Evolutionary conservation across 2,888 invertebrate species (phyloP).

Genomic region (Melieria picta): DNA sequence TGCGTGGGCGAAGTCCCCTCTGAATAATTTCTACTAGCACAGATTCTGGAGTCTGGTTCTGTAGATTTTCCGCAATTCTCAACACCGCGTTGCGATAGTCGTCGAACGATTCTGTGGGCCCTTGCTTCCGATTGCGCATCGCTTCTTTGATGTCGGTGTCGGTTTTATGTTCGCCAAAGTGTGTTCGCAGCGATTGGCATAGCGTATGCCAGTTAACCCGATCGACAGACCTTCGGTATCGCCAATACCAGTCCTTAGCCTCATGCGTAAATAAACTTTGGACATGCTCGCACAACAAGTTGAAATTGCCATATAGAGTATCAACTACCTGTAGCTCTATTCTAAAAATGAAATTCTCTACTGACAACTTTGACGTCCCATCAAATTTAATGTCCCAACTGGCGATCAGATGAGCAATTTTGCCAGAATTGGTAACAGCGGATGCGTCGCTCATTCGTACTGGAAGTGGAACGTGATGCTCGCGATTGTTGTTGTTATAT

Average conservation of each 20-base stretch:
- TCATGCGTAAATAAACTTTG: slow-evolving; percentile 7
- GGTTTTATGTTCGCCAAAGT: slow-evolving; percentile 10
- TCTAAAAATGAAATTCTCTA: slow-evolving; percentile 1
- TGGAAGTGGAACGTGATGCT: neutral
- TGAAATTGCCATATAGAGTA: slow-evolving; percentile 1
- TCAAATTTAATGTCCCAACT: slow-evolving; percentile 14
- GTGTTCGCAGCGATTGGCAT: slow-evolving; percentile 17
- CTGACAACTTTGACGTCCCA: neutral
- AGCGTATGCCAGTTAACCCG: slow-evolving; percentile 16
- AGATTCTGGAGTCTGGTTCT: too few relatives aligned
- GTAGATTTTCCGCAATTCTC: slow-evolving; percentile 9
- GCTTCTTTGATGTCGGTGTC: slow-evolving; percentile 15
- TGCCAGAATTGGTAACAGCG: neutral
- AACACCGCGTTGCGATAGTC: slow-evolving; percentile 11
- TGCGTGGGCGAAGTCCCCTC: slow-evolving; percentile 1
- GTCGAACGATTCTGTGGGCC: slow-evolving; percentile 16
- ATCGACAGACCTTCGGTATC: slow-evolving; percentile 7
- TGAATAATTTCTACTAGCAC: too few relatives aligned
- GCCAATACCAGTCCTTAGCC: slow-evolving; percentile 26
- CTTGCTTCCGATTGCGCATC: slow-evolving; percentile 10
- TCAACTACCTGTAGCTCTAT: neutral
- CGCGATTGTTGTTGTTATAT: neutral
- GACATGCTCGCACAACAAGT: neutral
- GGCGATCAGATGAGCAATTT: neutral
- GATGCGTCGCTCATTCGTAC: neutral